Evolutionary conservation across 1,140 invertebrate genomes (phyloP).

Genomic region (Limonius californicus): DNA sequence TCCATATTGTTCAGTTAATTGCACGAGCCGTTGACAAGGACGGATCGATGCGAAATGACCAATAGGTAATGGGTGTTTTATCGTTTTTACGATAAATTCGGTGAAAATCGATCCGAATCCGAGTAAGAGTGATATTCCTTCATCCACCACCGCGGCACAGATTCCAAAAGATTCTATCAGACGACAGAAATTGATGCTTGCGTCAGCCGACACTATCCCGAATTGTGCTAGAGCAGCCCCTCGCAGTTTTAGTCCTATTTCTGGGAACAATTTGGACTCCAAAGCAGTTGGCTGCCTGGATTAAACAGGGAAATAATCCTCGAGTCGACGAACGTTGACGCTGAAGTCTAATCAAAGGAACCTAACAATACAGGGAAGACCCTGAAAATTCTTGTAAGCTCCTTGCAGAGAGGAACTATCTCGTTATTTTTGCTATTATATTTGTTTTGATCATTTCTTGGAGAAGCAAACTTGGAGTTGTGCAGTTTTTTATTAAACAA

Average conservation of each 20-base stretch:
- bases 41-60: not conserved
- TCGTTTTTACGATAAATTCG: not conserved
- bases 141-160: not conserved
- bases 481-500: no score
- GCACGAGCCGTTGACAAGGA: not conserved
- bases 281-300: not conserved
- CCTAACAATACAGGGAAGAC: constrained; percentile 10
- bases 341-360: constrained; percentile 12
- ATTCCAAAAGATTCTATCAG: not conserved
- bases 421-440: constrained; percentile 7
- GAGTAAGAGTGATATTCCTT: not conserved
- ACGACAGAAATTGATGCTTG: constrained; percentile 10
- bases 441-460: not conserved
- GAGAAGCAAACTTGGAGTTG: not conserved
- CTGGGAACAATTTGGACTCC: not conserved
- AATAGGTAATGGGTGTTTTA: not conserved
- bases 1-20: not conserved
- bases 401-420: not conserved
- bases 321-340: constrained; percentile 8
- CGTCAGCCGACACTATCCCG: constrained; percentile 2
- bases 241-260: not conserved
- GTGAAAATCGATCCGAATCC: not conserved
- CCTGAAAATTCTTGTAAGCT: constrained; percentile 3
- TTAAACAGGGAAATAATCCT: constrained; percentile 13
- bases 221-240: constrained; percentile 6